Evolutionary conservation across 2,888 invertebrate genomes (phyloP).

Genomic region (Caenorhabditis sp.): DNA sequence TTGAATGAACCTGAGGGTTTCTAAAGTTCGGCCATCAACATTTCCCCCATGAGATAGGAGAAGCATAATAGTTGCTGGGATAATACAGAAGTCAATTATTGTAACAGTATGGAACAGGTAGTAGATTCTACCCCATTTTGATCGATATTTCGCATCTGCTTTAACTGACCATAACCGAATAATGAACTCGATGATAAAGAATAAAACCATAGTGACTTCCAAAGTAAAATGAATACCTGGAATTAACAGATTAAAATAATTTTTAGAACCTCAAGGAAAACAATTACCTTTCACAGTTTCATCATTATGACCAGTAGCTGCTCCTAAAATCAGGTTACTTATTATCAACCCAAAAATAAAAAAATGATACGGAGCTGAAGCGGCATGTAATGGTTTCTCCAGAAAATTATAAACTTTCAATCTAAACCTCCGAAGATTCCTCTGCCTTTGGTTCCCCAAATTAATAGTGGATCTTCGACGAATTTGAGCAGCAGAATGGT

Average conservation of each 20-base stretch:
- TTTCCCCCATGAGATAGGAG: constrained; percentile 44
- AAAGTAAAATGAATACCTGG: constrained; percentile 40
- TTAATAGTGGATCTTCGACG: constrained; percentile 37
- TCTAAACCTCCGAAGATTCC: constrained; percentile 37
- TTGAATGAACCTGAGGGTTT: constrained; percentile 47
- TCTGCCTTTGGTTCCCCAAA: constrained; percentile 29
- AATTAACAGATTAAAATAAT: neutral
- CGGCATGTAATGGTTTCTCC: constrained; percentile 51
- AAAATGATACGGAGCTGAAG: constrained; percentile 54
- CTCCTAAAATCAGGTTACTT: constrained; percentile 47
- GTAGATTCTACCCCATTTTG: constrained; percentile 45
- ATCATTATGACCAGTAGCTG: constrained; percentile 38
- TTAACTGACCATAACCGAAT: constrained; percentile 62
- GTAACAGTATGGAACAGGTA: constrained; percentile 53
- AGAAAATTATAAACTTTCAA: constrained; percentile 54
- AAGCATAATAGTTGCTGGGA: constrained; percentile 56
- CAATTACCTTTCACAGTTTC: constrained; percentile 4
- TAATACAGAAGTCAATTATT: constrained; percentile 58
- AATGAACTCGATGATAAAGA: constrained; percentile 59
- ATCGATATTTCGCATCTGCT: constrained; percentile 60
- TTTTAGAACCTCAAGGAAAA: neutral
- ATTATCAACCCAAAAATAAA: constrained; percentile 44
- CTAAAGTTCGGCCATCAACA: constrained; percentile 41
- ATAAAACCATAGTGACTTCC: constrained; percentile 57
- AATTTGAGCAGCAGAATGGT: constrained; percentile 27